Base-by-base conservation (phyloP, 2,113 vertebrate genomes). In the Hippoglossus stenolepis region DNA sequence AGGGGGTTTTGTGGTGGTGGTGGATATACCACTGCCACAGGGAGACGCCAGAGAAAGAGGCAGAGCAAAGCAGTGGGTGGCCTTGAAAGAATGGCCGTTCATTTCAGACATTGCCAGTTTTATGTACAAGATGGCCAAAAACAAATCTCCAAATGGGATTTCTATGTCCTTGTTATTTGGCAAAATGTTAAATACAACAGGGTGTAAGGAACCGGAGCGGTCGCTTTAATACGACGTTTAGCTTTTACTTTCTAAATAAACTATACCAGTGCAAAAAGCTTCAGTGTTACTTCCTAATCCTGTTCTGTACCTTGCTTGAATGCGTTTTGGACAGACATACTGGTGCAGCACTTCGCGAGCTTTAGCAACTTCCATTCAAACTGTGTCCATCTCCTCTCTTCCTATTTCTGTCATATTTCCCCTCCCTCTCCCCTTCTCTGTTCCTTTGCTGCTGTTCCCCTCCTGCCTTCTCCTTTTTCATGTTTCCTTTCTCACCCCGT, bases 351-450 rank as follows among this genome's bases (percentile, higher is more conserved):
- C 28, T 75, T 84, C 31, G 64, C 28, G 82, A 78, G 56, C 56
- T 76, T 80, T 51, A 78, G 38, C 67, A 87, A 75, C 59, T 82
- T 77, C 28, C 57, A 78, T 87, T 75, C 66, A 75, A 63, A 59
- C 18, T 64, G 15, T 53, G 51, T 66, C 53, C 58, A 79, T 70
- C 23, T n/a, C 23, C 14, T 61, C 21, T 13, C 49, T 62, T 72
- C 24, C 35, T 21, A 38, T 70, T 73, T 62, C 28, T 67, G 61
- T 63, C 53, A 72, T 68, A 58, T 70, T 70, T 72, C 54, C 66
- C 58, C 54, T 79, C 56, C 51, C 38, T 31, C 66, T 69, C 54
- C 26, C 45, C 8, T 20, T 49, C 60, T 45, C 56, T 56, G 13
- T 51, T 73, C 26, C 63, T 71, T 45, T 67, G 59, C 70, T 75